Evolutionary conservation across 2,888 invertebrate species (phyloP).

Genomic region (Luffia ferchaultella): DNA sequence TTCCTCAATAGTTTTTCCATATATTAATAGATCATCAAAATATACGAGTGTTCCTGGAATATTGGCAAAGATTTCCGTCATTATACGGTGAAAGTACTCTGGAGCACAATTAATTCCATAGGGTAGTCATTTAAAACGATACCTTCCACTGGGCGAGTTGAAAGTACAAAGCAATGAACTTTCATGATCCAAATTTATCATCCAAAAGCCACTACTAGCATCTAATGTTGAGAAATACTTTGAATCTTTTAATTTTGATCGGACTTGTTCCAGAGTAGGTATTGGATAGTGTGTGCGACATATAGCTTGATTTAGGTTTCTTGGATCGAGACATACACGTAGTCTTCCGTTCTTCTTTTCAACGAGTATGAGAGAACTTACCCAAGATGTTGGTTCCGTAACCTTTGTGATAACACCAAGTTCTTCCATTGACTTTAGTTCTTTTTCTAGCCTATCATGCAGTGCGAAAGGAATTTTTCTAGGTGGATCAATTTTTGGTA

Average conservation of each 20-base stretch:
- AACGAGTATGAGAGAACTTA: neutral
- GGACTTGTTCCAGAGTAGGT: neutral
- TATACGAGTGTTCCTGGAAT: conserved; percentile 11
- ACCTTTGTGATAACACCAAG: neutral
- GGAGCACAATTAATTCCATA: conserved; percentile 14
- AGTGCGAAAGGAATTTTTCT: too few species aligned
- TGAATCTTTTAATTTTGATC: neutral
- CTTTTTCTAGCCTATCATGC: too few species aligned
- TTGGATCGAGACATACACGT: neutral
- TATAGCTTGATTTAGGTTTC: too few species aligned
- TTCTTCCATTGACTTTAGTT: neutral
- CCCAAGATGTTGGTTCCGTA: neutral
- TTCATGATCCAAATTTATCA: neutral
- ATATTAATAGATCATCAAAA: too few species aligned
- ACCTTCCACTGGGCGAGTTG: neutral
- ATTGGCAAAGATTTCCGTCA: conserved; percentile 10
- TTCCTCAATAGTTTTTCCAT: conserved; percentile 8
- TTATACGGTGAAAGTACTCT: conserved; percentile 14
- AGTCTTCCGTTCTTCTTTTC: neutral
- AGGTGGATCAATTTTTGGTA: too few species aligned
- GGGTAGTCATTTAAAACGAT: conserved; percentile 10
- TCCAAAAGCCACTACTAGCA: conserved; percentile 3
- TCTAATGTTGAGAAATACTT: neutral
- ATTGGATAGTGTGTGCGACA: neutral
- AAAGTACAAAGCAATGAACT: neutral